Percentiles rank a stretch among this genome's conserved stretches.
These are phyloP conservation scores for Lissocephala sabroskyi DNA, from an alignment of 2,888 invertebrate species.

Conservation along the genomic window DNA sequence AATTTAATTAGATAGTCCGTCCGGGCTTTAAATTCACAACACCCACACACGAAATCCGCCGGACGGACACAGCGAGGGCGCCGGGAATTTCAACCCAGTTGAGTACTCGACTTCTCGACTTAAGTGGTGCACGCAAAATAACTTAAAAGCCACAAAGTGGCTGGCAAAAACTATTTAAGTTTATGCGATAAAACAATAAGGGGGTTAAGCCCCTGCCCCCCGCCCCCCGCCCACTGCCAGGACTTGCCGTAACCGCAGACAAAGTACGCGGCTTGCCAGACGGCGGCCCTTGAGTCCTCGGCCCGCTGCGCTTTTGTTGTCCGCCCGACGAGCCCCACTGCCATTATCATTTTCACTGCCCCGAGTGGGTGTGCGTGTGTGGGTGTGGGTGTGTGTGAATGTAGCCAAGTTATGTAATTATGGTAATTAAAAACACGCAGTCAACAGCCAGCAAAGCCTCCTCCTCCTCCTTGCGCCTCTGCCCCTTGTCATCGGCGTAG, in stretches of 20 bases:
- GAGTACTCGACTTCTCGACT: constrained; percentile 29
- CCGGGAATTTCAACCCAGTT: neutral
- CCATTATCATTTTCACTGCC: neutral
- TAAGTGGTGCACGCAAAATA: constrained; percentile 58
- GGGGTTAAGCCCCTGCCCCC: neutral
- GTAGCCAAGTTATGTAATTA: constrained; percentile 51
- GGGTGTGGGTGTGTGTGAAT: neutral
- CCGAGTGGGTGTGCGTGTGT: constrained; percentile 22
- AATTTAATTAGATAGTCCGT: no score
- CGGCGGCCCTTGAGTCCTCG: no score
- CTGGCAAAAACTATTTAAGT: constrained; percentile 62
- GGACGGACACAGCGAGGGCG: no score
- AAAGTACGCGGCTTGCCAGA: no score
- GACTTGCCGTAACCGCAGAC: neutral
- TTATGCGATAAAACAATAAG: constrained; percentile 62
- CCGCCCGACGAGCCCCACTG: no score
- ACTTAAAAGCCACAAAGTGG: constrained; percentile 65
- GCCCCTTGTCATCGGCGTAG: no score
- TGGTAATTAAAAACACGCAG: constrained; percentile 57
- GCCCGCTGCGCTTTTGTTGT: no score
- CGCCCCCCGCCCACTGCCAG: neutral
- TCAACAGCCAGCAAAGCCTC: constrained; percentile 18
- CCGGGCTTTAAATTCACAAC: constrained; percentile 25
- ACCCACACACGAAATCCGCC: constrained; percentile 17
- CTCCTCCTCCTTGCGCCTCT: neutral